Conservation (phyloP, 2,797 vertebrate genomes). For the Pachyuromys duprasi region DNA sequence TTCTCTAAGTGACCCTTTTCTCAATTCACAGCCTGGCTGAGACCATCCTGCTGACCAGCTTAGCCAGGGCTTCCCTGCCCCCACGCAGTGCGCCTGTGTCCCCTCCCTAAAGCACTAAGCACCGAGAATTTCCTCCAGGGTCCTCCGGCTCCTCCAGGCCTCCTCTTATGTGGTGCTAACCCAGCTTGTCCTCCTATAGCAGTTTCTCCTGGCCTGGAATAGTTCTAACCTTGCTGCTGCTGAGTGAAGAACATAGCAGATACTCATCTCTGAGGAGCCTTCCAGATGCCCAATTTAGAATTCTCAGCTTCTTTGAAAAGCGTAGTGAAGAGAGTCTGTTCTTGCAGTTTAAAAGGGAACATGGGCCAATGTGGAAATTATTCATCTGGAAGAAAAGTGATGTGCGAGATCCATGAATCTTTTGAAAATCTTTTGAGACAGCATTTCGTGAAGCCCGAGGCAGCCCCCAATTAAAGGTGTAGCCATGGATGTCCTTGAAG, state of each 20-base stretch:
- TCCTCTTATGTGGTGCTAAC: neutral
- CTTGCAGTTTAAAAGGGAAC: neutral
- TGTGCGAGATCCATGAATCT: neutral
- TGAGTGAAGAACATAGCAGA: neutral
- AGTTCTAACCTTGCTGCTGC: neutral
- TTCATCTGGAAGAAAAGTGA: neutral
- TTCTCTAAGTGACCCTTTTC: neutral
- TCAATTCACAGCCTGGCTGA: neutral
- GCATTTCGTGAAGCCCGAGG: neutral
- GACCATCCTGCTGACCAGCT: no score
- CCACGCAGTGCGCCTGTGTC: neutral
- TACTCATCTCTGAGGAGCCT: neutral
- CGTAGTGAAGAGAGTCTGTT: neutral
- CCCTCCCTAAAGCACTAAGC: neutral
- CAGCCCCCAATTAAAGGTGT: neutral
- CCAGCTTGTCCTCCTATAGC: neutral
- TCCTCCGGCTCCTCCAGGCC: neutral
- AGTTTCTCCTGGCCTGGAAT: neutral
- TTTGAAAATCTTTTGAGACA: neutral
- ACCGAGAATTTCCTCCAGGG: neutral
- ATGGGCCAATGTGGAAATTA: neutral
- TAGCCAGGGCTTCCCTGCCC: rapidly evolving
- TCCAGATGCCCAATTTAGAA: neutral
- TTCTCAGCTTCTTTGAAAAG: neutral
- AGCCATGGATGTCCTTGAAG: neutral